Evolutionary conservation across 92 coral and sea anemone genomes (phyloP).

Genomic region (Diadumene lineata): DNA sequence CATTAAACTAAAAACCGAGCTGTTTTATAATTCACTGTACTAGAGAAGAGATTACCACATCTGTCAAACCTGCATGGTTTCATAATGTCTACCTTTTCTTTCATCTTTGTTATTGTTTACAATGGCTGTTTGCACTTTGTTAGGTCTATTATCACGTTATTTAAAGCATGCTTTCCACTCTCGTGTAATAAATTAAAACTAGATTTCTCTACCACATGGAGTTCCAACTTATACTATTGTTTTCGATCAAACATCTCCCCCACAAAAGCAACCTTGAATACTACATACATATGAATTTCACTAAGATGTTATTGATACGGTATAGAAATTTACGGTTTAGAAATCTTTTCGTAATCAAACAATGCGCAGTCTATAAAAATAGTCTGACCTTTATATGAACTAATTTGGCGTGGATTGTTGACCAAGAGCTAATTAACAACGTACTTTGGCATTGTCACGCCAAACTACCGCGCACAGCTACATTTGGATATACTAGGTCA

Average conservation of each 20-base stretch:
- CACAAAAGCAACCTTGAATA: no score
- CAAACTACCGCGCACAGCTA: background rate
- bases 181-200: background rate
- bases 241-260: no score
- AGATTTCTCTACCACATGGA: no score
- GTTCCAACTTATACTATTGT: no score
- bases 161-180: background rate
- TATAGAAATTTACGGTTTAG: no score
- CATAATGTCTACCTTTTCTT: background rate
- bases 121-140: background rate
- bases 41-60: no score
- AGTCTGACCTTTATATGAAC: background rate
- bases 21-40: background rate
- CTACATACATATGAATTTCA: no score
- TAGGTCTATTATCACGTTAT: background rate
- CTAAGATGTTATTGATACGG: no score
- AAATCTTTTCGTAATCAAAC: background rate
- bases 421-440: background rate
- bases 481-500: no score
- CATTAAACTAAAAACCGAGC: background rate
- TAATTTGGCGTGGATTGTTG: background rate
- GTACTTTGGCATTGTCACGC: background rate
- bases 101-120: background rate
- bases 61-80: background rate
- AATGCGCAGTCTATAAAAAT: background rate